A percentile compares a stretch with the other conserved stretches of the same genome.
Conservation (phyloP, 2,113 vertebrate genomes). For the Lipotes vexillifer region DNA sequence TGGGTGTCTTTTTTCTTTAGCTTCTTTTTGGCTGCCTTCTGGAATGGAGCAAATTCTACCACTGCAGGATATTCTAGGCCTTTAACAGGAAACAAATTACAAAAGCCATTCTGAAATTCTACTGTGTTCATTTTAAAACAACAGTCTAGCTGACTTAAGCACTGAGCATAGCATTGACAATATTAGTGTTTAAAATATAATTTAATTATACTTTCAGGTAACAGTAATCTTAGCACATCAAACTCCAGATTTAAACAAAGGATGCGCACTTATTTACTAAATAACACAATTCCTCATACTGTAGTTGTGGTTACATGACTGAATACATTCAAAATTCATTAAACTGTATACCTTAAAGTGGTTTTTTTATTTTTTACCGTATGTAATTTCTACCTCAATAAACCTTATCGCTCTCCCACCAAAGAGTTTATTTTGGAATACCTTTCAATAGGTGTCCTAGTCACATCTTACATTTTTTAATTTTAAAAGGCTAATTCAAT, state of each 20-base stretch:
- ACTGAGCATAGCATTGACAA: neutral
- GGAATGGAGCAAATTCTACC: constrained; percentile 98
- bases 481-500: neutral
- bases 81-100: constrained; percentile 74
- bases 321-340: neutral
- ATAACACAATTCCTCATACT: neutral
- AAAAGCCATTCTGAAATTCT: constrained; percentile 8
- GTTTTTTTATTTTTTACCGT: neutral
- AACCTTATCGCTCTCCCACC: neutral
- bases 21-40: constrained; percentile 98
- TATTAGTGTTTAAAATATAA: neutral
- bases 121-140: neutral
- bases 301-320: neutral
- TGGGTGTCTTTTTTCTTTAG: constrained; percentile 96
- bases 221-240: neutral
- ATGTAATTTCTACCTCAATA: neutral
- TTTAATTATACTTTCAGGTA: neutral
- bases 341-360: neutral
- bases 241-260: neutral
- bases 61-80: constrained; percentile 97
- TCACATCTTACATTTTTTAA: neutral
- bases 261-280: neutral
- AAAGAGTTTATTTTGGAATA: neutral
- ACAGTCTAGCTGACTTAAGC: neutral
- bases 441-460: neutral